A percentile compares a stretch with the other conserved stretches of the same genome.
Evolutionary conservation across 2,888 invertebrate species (phyloP).

Genomic region (Ganaspis brasiliensis): DNA sequence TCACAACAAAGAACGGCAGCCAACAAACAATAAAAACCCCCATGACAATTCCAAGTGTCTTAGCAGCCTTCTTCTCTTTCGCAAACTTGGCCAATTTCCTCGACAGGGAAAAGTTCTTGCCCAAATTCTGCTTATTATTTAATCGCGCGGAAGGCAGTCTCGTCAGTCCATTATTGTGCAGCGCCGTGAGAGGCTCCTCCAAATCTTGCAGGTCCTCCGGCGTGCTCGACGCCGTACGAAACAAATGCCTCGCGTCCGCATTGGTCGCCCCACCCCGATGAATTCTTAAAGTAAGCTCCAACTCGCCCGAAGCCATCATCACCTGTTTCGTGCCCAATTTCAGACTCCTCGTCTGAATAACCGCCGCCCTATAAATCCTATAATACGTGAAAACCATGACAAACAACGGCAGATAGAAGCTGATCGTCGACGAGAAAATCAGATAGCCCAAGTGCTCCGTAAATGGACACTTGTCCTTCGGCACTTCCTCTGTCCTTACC

Average conservation of each 20-base stretch:
- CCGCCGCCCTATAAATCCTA: constrained; percentile 96
- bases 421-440: constrained; percentile 98
- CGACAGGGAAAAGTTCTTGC: constrained; percentile 95
- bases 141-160: constrained; percentile 86
- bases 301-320: constrained; percentile 91
- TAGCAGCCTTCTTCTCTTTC: constrained; percentile 98
- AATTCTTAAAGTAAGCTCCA: constrained; percentile 94
- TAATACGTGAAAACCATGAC: constrained; percentile 99
- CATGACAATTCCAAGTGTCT: constrained; percentile 98
- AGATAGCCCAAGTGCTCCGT: constrained; percentile 98
- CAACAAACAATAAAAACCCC: constrained; percentile 98
- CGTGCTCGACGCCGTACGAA: constrained; percentile 77
- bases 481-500: constrained; percentile 90
- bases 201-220: constrained; percentile 81
- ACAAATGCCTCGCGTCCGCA: constrained; percentile 74
- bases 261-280: constrained; percentile 94
- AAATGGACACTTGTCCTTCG: constrained; percentile 94
- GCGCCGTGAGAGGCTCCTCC: constrained; percentile 88
- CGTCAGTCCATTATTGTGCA: constrained; percentile 90
- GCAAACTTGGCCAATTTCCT: constrained; percentile 97
- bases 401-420: constrained; percentile 97
- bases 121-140: constrained; percentile 85
- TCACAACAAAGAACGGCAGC: constrained; percentile 98
- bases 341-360: constrained; percentile 94
- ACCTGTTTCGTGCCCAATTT: constrained; percentile 96